Evolutionary conservation across 2,888 invertebrate species (phyloP).

Genomic region (Campoletis raptor): DNA sequence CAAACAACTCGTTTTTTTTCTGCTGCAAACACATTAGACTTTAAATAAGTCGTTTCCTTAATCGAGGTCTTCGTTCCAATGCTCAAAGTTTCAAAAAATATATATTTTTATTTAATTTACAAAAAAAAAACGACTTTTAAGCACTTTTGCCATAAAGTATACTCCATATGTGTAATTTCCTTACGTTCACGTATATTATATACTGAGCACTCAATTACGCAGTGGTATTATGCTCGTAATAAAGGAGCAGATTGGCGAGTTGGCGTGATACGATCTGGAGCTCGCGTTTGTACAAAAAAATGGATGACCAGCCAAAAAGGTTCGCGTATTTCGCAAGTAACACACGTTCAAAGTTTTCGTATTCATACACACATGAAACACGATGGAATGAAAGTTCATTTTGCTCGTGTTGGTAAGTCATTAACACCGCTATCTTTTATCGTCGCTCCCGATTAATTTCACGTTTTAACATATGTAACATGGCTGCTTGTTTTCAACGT

Average conservation of each 20-base stretch:
- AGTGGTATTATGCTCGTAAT: constrained; percentile 58
- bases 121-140: background rate
- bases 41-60: background rate
- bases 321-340: constrained; percentile 50
- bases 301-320: constrained; percentile 51
- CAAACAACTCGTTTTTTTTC: too few species aligned
- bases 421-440: constrained; percentile 79
- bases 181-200: constrained; percentile 32
- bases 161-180: background rate
- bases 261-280: constrained; percentile 61
- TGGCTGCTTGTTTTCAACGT: constrained; percentile 49
- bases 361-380: background rate
- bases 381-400: background rate
- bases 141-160: background rate
- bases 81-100: background rate
- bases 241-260: constrained; percentile 42
- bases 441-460: constrained; percentile 80
- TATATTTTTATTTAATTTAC: background rate
- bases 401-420: constrained; percentile 71
- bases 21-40: too few species aligned
- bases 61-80: background rate
- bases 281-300: constrained; percentile 65
- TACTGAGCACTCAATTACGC: constrained; percentile 54
- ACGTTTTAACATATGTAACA: constrained; percentile 75
- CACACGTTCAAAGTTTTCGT: background rate